Percentiles rank a stretch among this genome's conserved stretches.
These are phyloP conservation scores for Teleogryllus occipitalis DNA, from an alignment of 1,140 invertebrate genomes.

Conservation along the genomic window DNA sequence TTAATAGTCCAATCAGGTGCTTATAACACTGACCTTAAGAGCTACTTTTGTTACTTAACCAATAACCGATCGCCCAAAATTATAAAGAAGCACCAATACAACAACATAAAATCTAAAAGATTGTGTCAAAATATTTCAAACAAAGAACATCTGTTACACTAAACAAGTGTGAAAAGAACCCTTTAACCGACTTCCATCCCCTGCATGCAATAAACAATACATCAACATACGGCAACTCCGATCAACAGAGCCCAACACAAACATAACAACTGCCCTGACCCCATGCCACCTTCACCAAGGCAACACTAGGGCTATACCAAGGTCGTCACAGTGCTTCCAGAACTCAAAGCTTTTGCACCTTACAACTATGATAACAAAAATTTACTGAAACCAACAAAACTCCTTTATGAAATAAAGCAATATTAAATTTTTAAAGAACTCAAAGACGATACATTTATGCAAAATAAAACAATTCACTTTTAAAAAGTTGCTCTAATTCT, in stretches of 20 bases:
- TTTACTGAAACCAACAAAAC: constrained; percentile 22
- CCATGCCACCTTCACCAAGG: constrained; percentile 9
- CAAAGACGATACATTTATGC: constrained; percentile 17
- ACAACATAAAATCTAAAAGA: constrained; percentile 16
- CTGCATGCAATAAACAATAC: constrained; percentile 19
- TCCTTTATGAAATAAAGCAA: constrained; percentile 18
- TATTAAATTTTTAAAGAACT: constrained; percentile 21
- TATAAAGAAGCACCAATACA: constrained; percentile 14
- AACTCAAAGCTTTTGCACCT: constrained; percentile 13
- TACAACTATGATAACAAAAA: constrained; percentile 21
- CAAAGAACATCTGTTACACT: constrained; percentile 18
- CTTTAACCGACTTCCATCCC: constrained; percentile 21
- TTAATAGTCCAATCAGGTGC: constrained; percentile 16
- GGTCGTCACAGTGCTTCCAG: neutral
- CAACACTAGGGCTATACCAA: constrained; percentile 3
- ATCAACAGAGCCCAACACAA: constrained; percentile 19
- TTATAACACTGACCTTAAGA: constrained; percentile 19
- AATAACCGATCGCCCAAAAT: constrained; percentile 21
- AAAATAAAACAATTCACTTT: constrained; percentile 9
- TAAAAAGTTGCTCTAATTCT: constrained; percentile 16
- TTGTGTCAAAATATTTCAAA: constrained; percentile 18
- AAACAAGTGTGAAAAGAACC: constrained; percentile 22
- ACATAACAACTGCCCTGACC: constrained; percentile 15
- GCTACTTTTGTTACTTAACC: constrained; percentile 20
- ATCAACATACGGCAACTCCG: constrained; percentile 11